Base-by-base conservation (phyloP, 2,113 vertebrate genomes). In the Fulica atra region DNA sequence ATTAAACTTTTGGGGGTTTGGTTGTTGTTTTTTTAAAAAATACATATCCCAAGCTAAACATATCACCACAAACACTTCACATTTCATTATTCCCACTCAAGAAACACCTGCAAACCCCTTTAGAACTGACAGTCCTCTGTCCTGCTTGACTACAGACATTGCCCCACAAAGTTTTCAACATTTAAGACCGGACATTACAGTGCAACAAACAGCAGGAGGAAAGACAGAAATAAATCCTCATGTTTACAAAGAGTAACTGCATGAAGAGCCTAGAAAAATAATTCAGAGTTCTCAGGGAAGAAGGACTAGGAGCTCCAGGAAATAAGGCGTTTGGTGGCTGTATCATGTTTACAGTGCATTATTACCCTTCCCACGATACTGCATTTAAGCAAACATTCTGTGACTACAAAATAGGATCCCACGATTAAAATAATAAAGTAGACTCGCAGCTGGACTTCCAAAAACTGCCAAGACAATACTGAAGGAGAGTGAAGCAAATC, bases 341-440 rank as follows among this genome's bases (percentile, higher is more conserved):
- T 42, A 78, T 83, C 64, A 48, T 57, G 84, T 88, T 95, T 94
- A 91, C 60, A 85, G 50, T 40, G 57, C 64, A 91, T 92, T 86
- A 78, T 88, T 96, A 89, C 57, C 63, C 69, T 86, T 95, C 54
- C 66, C 88, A 95, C 69, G 57, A 88, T 85, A 94, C 11, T 94
- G 73, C 13, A 6, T 76, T 93, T 78, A 86, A 86, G 80, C 63
- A 95, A 92, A 86, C 54, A 31, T 51, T 92, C 48, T 76, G 53
- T 80, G 82, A 95, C 93, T 93, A 90, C 59, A 82, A 92, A 94
- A 81, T 20, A 88, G 48, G 68, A 64, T 72, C 44, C 80, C 72
- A 46, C 6, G 5, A 79, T 54, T 89, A 95, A 81, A 86, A 56
- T n/a, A 87, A 91, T 79, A 88, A 95, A 78, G 72, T 9, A 89